A percentile compares a stretch with the other conserved stretches of the same genome.
These are phyloP conservation scores for Julus scandinavius DNA, from an alignment of 2,888 invertebrate species.

Conservation along the genomic window DNA sequence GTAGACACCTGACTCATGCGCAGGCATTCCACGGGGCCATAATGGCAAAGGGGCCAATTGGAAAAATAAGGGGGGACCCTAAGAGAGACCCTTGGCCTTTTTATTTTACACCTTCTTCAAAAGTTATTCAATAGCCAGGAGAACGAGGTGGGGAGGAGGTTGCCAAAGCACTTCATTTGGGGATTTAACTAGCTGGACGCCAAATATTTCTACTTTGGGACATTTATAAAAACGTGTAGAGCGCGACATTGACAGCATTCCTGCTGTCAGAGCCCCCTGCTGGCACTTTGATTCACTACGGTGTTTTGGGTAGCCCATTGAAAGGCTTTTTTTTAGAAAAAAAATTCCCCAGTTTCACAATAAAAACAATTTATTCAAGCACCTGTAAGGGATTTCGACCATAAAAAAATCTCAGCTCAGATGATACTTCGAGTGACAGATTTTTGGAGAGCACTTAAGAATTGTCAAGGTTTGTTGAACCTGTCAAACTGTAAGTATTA, in stretches of 20 bases:
- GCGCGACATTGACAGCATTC: conserved; percentile 15
- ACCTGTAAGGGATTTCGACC: neutral
- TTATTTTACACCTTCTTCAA: neutral
- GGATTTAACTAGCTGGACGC: conserved; percentile 20
- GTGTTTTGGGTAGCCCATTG: neutral
- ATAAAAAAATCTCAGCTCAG: neutral
- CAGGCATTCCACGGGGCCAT: conserved; percentile 31
- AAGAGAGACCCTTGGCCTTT: neutral
- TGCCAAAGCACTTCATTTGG: conserved; percentile 25
- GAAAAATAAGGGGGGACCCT: neutral
- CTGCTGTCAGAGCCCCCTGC: conserved; percentile 38
- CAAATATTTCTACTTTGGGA: conserved; percentile 1
- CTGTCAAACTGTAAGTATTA: neutral
- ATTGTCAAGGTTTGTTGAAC: neutral
- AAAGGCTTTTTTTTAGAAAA: neutral
- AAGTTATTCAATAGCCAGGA: neutral
- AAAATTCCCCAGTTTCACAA: neutral
- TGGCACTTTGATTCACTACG: neutral
- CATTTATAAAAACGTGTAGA: neutral
- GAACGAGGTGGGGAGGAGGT: neutral
- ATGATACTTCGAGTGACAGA: neutral
- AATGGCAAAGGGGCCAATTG: neutral
- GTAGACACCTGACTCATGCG: conserved; percentile 6
- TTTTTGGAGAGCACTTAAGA: neutral
- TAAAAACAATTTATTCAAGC: conserved; percentile 31